Evolutionary conservation across 2,113 vertebrate genomes (phyloP).

Genomic region (Typhlomys cinereus): DNA sequence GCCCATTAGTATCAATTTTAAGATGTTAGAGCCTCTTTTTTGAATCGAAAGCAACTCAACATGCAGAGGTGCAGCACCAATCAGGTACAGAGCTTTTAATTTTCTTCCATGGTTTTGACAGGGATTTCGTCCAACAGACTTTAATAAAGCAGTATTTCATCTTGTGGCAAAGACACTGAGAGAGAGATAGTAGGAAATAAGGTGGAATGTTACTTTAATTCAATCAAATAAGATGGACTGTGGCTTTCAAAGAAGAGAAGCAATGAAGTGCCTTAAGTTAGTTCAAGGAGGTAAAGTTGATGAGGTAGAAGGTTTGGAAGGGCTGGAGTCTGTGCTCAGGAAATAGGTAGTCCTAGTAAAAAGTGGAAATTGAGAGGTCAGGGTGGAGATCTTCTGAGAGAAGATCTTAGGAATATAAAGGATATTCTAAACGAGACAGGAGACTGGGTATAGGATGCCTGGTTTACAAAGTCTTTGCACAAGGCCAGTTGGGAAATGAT

Average conservation of each 20-base stretch:
- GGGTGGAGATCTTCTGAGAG: neutral
- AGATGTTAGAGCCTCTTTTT: conserved; percentile 14
- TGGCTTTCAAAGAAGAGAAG: too few species aligned
- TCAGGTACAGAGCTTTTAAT: neutral
- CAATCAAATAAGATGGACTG: too few species aligned
- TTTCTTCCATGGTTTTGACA: conserved; percentile 3
- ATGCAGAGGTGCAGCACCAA: neutral
- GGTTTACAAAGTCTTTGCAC: neutral
- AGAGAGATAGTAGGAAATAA: conserved; percentile 24
- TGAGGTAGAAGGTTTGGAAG: neutral
- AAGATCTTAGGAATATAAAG: neutral
- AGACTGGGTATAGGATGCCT: neutral
- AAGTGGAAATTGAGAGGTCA: neutral
- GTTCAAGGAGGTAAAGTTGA: neutral
- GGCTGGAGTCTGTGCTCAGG: neutral
- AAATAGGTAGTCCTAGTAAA: fast-evolving
- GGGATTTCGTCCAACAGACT: neutral
- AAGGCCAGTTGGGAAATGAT: neutral
- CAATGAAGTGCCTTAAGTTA: neutral
- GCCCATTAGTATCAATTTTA: neutral
- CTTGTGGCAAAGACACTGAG: neutral
- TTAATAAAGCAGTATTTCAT: neutral
- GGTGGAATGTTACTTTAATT: too few species aligned
- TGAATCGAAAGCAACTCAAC: neutral
- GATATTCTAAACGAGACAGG: neutral